Evolutionary conservation across 2,888 invertebrate genomes (phyloP), one percentile per base, ranked within the genome.

Genomic region (Pristionchus arcanus): DNA sequence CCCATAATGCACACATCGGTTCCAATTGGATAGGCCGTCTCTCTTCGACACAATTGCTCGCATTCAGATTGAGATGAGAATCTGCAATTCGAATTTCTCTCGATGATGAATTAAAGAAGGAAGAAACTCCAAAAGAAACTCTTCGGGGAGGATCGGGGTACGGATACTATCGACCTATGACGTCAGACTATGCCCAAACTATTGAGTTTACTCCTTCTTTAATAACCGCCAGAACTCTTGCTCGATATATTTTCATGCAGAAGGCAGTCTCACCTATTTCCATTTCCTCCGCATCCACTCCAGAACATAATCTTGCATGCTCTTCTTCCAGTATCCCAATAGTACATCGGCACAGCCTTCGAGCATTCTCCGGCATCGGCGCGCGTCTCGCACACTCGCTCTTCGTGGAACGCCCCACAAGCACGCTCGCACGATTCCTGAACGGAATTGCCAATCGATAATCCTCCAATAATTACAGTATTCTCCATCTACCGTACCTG

Each of bases 401-500:
- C 91, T 37, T 92, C 91, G 16, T 94, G 90, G 90, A 91, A 94
- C 49, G 90, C 90, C 25, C 95, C 95, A 59, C 95, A 95, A 31
- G 94, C 94, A 31, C 95, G 92, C 74, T 93, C 92, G 87, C 95
- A 95, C 13, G 92, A 91, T 90, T 95, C 95, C 91, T 92, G 90
- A n/a, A 71, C 34, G 25, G 34, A 63, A 11, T 28, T 59, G 13
- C 21, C 31, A 31, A 28, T 21, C 28, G 21, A 49, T 49, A n/a
- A 42, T 77, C 42, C 1, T 21, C 31, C 37, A n/a, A n/a, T n/a
- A n/a, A n/a, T n/a, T n/a, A n/a, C n/a, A 16, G 49, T 81, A 49
- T 42, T 13, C 21, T 34, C 66, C 4, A 63, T 98, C 98, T 85
- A 96, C 97, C 81, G 96, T 95, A 95, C 97, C 96, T 91, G 77